Evolutionary conservation across 1,140 invertebrate species (phyloP).

Genomic region (Bradysia coprophila): DNA sequence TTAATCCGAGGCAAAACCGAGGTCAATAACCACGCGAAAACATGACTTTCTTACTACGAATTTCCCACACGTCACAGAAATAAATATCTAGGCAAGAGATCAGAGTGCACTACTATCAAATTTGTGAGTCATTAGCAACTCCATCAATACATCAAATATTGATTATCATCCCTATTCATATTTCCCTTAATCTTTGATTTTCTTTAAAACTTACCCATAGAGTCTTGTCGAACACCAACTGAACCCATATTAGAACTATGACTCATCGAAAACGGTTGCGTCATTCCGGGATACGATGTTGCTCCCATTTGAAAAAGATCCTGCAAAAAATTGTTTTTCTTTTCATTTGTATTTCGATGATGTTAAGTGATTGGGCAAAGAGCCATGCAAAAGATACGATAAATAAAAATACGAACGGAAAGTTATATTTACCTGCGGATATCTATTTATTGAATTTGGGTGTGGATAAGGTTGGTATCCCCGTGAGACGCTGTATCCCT

Average conservation of each 20-base stretch:
- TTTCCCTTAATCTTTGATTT: too few species aligned
- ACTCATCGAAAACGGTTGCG: conserved; percentile 86
- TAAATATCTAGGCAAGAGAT: too few species aligned
- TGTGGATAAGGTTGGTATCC: conserved; percentile 88
- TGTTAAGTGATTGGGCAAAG: too few species aligned
- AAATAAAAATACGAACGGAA: not conserved
- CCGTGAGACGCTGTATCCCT: conserved; percentile 60
- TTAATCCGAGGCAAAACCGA: too few species aligned
- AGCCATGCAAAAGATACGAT: too few species aligned
- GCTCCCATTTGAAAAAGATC: conserved; percentile 64
- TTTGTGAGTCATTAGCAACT: too few species aligned
- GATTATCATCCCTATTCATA: too few species aligned
- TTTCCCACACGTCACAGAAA: too few species aligned
- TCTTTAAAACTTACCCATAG: conserved; percentile 54
- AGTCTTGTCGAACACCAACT: conserved; percentile 72
- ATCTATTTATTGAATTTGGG: conserved; percentile 81
- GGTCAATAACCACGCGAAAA: too few species aligned
- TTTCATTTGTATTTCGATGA: not conserved
- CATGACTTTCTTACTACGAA: not conserved
- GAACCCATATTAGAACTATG: conserved; percentile 78
- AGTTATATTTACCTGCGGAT: conserved; percentile 58
- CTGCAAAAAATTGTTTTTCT: conserved; percentile 6
- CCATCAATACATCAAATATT: too few species aligned
- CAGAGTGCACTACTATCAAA: too few species aligned
- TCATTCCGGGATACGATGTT: conserved; percentile 77